Conservation (phyloP, 2,888 invertebrate genomes). For the Himalopsyche japonica region DNA sequence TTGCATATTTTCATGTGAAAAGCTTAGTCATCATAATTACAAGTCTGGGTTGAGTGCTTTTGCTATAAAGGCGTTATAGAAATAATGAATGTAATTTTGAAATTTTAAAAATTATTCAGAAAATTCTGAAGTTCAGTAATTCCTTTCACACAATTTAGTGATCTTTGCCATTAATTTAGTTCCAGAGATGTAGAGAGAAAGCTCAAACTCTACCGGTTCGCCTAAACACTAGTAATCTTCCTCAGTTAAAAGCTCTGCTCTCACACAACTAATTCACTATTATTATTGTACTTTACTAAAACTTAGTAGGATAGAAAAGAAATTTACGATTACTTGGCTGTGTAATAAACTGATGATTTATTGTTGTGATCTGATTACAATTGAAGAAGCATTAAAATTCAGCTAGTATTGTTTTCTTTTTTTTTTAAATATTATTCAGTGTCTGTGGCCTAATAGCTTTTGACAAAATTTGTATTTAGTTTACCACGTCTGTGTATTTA, state of each 20-base stretch:
- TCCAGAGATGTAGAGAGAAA: conserved; percentile 83
- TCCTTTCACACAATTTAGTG: neutral
- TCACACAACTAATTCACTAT: too few species aligned
- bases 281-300: too few species aligned
- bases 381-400: too few species aligned
- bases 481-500: too few species aligned
- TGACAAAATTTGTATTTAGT: too few species aligned
- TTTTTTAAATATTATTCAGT: too few species aligned
- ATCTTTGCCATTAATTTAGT: conserved; percentile 36
- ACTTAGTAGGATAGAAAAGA: too few species aligned
- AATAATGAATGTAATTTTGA: conserved; percentile 76
- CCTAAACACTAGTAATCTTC: conserved; percentile 78
- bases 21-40: conserved; percentile 77
- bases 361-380: too few species aligned
- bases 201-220: conserved; percentile 78
- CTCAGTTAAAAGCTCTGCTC: conserved; percentile 82
- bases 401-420: too few species aligned
- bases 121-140: neutral
- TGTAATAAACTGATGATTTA: too few species aligned
- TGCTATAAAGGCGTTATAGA: conserved; percentile 95
- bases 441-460: too few species aligned
- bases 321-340: too few species aligned
- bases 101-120: neutral
- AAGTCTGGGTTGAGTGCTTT: conserved; percentile 91
- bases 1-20: conserved; percentile 77